Percentiles rank a stretch among this genome's conserved stretches.
Evolutionary conservation across 2,797 vertebrate species (phyloP).

Genomic region (Crenichthys baileyi): DNA sequence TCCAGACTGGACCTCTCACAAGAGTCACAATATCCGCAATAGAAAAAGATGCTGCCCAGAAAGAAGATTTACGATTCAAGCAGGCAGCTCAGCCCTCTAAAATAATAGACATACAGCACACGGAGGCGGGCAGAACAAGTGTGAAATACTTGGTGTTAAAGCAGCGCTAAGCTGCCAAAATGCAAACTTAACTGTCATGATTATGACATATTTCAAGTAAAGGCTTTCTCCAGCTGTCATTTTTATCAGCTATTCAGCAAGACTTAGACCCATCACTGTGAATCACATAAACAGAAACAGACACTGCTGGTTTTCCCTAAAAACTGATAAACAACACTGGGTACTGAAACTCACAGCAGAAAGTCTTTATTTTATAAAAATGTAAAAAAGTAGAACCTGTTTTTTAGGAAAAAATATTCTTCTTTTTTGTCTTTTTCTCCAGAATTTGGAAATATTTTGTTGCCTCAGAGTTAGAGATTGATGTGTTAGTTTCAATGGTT

Average conservation of each 20-base stretch:
- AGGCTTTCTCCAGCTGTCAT: slow-evolving; percentile 57
- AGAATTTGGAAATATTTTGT: not conserved
- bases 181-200: slow-evolving; percentile 64
- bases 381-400: not conserved
- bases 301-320: slow-evolving; percentile 3
- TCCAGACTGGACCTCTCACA: slow-evolving; percentile 39
- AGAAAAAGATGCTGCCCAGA: slow-evolving; percentile 38
- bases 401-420: slow-evolving; percentile 5
- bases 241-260: slow-evolving; percentile 43
- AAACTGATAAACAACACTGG: slow-evolving; percentile 51
- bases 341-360: slow-evolving; percentile 3
- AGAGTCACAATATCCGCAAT: slow-evolving; percentile 42
- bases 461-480: slow-evolving; percentile 14
- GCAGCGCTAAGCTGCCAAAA: slow-evolving; percentile 59
- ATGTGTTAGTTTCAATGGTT: not conserved
- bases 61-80: slow-evolving; percentile 28
- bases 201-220: slow-evolving; percentile 62
- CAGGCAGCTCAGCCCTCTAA: slow-evolving; percentile 50
- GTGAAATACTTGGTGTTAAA: slow-evolving; percentile 66
- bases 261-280: slow-evolving; percentile 28
- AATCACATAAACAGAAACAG: slow-evolving; percentile 41
- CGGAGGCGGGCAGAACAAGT: slow-evolving; percentile 64
- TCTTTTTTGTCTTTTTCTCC: slow-evolving; percentile 8
- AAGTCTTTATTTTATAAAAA: not conserved
- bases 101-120: slow-evolving; percentile 57